Percentiles rank a stretch among this genome's conserved stretches.
Conservation (phyloP, 2,888 invertebrate species). For the Andrena hattorfiana region DNA sequence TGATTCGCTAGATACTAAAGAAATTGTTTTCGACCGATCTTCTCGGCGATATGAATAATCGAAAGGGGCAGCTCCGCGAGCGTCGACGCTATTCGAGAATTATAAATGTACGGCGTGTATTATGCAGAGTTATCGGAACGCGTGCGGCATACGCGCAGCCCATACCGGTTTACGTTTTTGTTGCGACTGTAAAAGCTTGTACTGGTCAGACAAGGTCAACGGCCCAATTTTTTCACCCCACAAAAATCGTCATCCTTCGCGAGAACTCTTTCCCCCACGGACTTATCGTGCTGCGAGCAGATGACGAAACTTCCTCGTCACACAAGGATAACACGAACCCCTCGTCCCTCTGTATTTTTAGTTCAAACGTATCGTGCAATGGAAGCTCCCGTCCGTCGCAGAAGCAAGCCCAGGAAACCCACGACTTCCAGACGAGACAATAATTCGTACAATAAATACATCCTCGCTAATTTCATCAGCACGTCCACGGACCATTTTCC, state of each 20-base stretch:
- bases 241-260: conserved; percentile 47
- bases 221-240: conserved; percentile 61
- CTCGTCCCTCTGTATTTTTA: conserved; percentile 4
- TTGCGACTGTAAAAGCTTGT: conserved; percentile 49
- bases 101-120: conserved; percentile 4
- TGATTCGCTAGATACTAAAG: neutral
- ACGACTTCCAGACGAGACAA: conserved; percentile 14
- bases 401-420: conserved; percentile 20
- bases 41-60: neutral
- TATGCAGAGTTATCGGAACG: conserved; percentile 31
- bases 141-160: conserved; percentile 30
- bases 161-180: conserved; percentile 70
- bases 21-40: conserved; percentile 3
- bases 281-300: conserved; percentile 22
- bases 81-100: neutral
- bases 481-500: conserved; percentile 42
- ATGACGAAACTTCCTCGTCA: conserved; percentile 14
- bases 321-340: conserved; percentile 22
- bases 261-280: conserved; percentile 29
- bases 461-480: conserved; percentile 63
- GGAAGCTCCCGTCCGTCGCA: neutral
- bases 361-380: neutral
- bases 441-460: conserved; percentile 65
- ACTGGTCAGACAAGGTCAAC: conserved; percentile 69
- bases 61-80: neutral